Conservation (phyloP, 2,888 invertebrate genomes). For the Alviniconcha strummeri region DNA sequence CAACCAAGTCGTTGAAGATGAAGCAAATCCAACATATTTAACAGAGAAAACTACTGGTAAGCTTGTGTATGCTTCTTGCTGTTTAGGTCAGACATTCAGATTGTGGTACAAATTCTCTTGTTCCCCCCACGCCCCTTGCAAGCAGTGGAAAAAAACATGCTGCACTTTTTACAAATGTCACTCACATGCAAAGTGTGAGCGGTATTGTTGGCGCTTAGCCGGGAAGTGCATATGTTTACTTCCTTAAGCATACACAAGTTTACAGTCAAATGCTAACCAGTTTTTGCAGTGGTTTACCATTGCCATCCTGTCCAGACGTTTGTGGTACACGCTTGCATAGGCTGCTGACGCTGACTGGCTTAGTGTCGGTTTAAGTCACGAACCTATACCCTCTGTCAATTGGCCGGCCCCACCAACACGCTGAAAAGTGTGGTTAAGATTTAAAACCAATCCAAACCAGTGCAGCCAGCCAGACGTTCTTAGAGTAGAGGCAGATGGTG, state of each 20-base stretch:
- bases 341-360: neutral
- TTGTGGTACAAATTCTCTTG: neutral
- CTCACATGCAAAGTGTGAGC: neutral
- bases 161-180: conserved; percentile 20
- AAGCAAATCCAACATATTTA: too few species aligned
- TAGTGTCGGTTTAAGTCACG: neutral
- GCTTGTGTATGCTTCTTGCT: conserved; percentile 23
- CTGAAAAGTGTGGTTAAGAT: conserved; percentile 15
- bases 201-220: conserved; percentile 24
- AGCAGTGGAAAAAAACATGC: conserved; percentile 11
- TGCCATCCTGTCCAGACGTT: too few species aligned
- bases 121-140: conserved; percentile 18
- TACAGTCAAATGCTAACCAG: neutral
- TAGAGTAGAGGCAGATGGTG: neutral
- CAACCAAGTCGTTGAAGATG: too few species aligned
- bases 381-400: conserved; percentile 6
- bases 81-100: conserved; percentile 8
- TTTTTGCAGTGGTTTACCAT: too few species aligned
- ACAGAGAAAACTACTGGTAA: neutral
- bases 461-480: conserved; percentile 14
- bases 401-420: neutral
- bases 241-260: conserved; percentile 24
- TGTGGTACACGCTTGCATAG: too few species aligned
- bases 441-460: neutral
- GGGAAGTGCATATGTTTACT: conserved; percentile 4